Base-by-base conservation (phyloP, 2,113 vertebrate species). In the Columba janthina region DNA sequence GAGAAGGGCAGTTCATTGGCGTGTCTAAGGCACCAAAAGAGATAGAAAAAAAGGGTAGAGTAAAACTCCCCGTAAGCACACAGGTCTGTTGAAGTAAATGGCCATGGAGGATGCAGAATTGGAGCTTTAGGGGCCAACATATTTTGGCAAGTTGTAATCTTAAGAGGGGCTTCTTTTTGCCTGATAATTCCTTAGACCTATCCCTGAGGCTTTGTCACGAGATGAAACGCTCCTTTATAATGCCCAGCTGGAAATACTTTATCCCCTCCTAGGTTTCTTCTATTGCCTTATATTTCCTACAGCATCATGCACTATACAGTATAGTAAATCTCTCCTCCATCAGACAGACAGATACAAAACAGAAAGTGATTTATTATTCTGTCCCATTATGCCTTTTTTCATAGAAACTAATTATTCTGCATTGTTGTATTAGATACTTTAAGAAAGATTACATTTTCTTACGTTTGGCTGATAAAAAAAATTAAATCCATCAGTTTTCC, bases 401-500 rank as follows among this genome's bases (percentile, higher is more conserved):
- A 97, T 97, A 98, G 97, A 98, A 98, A 98, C 98, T 98, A 98
- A 98, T 98, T 98, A 98, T 97, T 98, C 97, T 96, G 97, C 97
- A 98, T 98, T 98, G 98, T 98, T 98, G 97, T 98, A 98, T 98
- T 98, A 98, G 98, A 98, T 98, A 98, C 97, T 98, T 98, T 98
- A 97, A 97, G 97, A 98, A 98, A 98, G 98, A 98, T 98, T 98
- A 98, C 97, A 98, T 98, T 98, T 98, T 98, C 97, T 97, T 98
- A 98, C 98, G 98, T 97, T 98, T 96, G 97, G 96, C 98, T 97
- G 98, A 98, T 98, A 98, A 98, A 98, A 98, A 97, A 98, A 98
- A 98, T 98, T 98, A 98, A 98, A 98, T 98, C 98, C 98, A 98
- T 98, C 98, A 98, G 97, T 98, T 98, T 98, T 98, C 96, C 98